Conservation (phyloP, 2,888 invertebrate species). For the Phyto melanocephala region DNA sequence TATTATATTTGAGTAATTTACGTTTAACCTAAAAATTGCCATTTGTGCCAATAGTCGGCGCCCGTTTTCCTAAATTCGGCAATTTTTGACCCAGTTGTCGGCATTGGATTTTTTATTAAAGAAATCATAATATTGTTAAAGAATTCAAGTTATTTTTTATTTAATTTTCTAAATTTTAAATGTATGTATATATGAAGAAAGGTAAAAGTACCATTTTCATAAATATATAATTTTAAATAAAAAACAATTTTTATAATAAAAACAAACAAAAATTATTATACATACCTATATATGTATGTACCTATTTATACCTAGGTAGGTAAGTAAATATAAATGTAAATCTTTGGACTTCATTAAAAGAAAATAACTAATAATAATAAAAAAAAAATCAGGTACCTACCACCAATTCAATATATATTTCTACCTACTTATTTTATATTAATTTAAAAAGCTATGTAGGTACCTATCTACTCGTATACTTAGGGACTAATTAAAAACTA, state of each 20-base stretch:
- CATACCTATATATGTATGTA: too few species aligned
- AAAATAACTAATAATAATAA: too few species aligned
- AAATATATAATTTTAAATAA: too few species aligned
- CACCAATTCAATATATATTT: too few species aligned
- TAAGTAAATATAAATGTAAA: too few species aligned
- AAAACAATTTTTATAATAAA: too few species aligned
- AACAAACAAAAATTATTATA: too few species aligned
- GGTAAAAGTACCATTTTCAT: too few species aligned
- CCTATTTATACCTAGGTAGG: too few species aligned
- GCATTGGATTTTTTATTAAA: background rate
- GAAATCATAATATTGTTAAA: background rate
- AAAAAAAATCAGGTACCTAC: too few species aligned
- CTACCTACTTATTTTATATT: background rate
- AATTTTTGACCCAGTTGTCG: background rate
- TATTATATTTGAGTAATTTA: background rate
- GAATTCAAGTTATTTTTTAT: slow-evolving; percentile 1
- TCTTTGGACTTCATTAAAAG: too few species aligned
- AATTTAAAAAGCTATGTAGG: background rate
- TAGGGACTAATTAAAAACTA: background rate
- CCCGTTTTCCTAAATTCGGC: background rate
- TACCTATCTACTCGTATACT: too few species aligned
- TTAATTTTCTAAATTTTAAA: background rate
- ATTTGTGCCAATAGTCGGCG: background rate
- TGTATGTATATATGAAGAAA: background rate
- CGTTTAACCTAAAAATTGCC: background rate